phyloP scores from a whole-genome alignment of 2,113 vertebrate genomes.

The Mastomys coucha region DNA sequence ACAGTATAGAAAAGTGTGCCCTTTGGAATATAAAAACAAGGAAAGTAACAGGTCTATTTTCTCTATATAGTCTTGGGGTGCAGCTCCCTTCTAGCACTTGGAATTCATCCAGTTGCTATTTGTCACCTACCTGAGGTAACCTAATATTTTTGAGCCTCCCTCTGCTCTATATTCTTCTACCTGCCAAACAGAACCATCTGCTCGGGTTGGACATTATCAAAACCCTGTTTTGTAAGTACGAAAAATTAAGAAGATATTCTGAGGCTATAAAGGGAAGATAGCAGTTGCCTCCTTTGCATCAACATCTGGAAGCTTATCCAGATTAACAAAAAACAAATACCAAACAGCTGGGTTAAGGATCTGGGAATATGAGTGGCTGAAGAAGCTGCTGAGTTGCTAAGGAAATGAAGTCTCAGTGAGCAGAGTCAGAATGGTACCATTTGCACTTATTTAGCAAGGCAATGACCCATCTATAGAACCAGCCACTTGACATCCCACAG shows the following conservation, averaged over 20 bases:
- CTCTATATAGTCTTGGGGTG: neutral
- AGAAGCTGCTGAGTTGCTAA: constrained; percentile 60
- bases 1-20: neutral
- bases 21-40: neutral
- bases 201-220: constrained; percentile 45
- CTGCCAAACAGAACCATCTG: constrained; percentile 75
- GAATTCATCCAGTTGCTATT: constrained; percentile 62
- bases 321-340: constrained; percentile 59
- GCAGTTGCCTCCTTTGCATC: neutral
- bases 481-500: constrained; percentile 31
- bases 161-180: constrained; percentile 10
- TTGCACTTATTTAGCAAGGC: constrained; percentile 68
- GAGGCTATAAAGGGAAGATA: neutral
- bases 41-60: neutral
- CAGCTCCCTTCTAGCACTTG: constrained; percentile 59
- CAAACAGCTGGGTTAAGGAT: constrained; percentile 56
- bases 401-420: constrained; percentile 47
- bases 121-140: constrained; percentile 61
- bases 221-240: constrained; percentile 7
- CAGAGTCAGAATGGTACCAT: constrained; percentile 43
- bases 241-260: constrained; percentile 52
- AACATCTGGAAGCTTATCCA: constrained; percentile 58
- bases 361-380: constrained; percentile 23
- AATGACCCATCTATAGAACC: constrained; percentile 33
- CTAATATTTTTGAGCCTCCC: constrained; percentile 67